phyloP scores from a whole-genome alignment of 2,888 invertebrate genomes.

The Chrysopilus asiliformis region DNA sequence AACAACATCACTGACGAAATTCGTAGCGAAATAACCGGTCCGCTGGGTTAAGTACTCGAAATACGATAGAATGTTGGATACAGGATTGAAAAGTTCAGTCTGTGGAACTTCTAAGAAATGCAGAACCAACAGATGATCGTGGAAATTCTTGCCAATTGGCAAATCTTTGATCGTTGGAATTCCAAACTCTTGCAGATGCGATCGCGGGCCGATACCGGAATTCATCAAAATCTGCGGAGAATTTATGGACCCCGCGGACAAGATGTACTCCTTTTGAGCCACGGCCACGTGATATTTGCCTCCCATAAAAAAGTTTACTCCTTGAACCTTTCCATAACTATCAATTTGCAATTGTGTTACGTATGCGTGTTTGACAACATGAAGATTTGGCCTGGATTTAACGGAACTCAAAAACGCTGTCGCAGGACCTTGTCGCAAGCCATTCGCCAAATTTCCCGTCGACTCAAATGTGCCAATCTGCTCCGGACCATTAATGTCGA shows the following conservation, averaged over 20 bases:
- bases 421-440: slow-evolving; percentile 75
- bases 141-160: slow-evolving; percentile 73
- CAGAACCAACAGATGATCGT: slow-evolving; percentile 78
- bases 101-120: slow-evolving; percentile 71
- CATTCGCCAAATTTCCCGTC: slow-evolving; percentile 63
- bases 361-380: slow-evolving; percentile 70
- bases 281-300: slow-evolving; percentile 59
- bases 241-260: slow-evolving; percentile 85
- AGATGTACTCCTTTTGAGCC: slow-evolving; percentile 73
- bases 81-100: slow-evolving; percentile 59
- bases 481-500: slow-evolving; percentile 72
- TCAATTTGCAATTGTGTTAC: slow-evolving; percentile 63
- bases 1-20: slow-evolving; percentile 24
- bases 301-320: slow-evolving; percentile 66
- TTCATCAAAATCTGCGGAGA: slow-evolving; percentile 89
- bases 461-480: slow-evolving; percentile 85
- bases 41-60: slow-evolving; percentile 44
- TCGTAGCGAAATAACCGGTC: slow-evolving; percentile 25
- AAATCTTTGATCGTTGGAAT: slow-evolving; percentile 72
- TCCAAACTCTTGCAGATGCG: slow-evolving; percentile 54
- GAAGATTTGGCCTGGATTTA: slow-evolving; percentile 64
- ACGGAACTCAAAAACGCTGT: slow-evolving; percentile 78
- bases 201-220: slow-evolving; percentile 71
- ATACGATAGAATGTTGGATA: slow-evolving; percentile 69
- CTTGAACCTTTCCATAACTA: slow-evolving; percentile 60